Evolutionary conservation across 2,888 invertebrate species (phyloP).

Genomic region (Lydus trimaculatus): DNA sequence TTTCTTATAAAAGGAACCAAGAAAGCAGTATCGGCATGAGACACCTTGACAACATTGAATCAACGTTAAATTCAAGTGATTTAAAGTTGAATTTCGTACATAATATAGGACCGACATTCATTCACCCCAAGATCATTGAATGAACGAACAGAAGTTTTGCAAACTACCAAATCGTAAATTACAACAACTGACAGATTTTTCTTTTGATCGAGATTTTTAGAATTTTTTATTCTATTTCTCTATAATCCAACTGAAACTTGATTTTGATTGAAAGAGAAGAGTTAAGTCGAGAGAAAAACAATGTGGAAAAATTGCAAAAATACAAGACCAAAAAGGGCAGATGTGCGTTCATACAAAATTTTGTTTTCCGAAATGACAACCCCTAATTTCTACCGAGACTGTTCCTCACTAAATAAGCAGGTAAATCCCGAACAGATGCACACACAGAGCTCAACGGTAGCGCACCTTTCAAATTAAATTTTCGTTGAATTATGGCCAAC

Average conservation of each 20-base stretch:
- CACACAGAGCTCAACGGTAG: slow-evolving; percentile 37
- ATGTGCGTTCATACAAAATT: neutral
- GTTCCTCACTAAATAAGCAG: slow-evolving; percentile 14
- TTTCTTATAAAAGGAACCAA: slow-evolving; percentile 43
- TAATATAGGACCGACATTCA: slow-evolving; percentile 35
- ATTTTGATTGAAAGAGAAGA: neutral
- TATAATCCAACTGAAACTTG: neutral
- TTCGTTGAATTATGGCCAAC: slow-evolving; percentile 12
- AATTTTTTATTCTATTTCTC: neutral
- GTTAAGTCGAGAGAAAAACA: neutral
- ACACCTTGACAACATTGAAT: slow-evolving; percentile 25
- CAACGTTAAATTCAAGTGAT: slow-evolving; percentile 6
- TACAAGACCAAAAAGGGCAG: neutral
- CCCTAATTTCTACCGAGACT: neutral
- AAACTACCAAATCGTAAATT: slow-evolving; percentile 45
- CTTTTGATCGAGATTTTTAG: neutral
- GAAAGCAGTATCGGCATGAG: slow-evolving; percentile 43
- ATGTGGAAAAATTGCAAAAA: neutral
- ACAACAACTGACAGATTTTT: slow-evolving; percentile 27
- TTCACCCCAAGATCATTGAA: slow-evolving; percentile 38
- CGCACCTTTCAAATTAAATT: slow-evolving; percentile 44
- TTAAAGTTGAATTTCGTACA: slow-evolving; percentile 27
- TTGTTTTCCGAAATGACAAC: neutral
- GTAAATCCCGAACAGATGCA: slow-evolving; percentile 40
- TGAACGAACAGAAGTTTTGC: slow-evolving; percentile 34